Conservation (phyloP, 2,113 vertebrate species). For the Sprattus sprattus region DNA sequence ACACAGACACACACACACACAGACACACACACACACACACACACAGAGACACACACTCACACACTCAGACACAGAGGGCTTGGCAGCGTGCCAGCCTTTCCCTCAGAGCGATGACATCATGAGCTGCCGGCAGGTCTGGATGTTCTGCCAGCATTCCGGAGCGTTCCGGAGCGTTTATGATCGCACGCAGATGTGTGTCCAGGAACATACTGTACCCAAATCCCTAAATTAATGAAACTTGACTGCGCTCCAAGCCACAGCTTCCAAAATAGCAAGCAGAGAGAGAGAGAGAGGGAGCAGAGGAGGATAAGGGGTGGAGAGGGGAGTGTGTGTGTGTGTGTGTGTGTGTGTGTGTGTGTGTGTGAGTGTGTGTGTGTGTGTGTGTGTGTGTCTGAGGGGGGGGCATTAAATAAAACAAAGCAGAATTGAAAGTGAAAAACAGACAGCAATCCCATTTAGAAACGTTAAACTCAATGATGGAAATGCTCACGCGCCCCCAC, state of each 20-base stretch:
- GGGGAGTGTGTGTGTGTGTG: neutral
- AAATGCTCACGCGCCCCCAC: neutral
- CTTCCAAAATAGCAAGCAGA: slow-evolving; percentile 71
- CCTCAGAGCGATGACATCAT: slow-evolving; percentile 97
- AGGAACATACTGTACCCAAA: slow-evolving; percentile 99
- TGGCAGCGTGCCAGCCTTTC: slow-evolving; percentile 83
- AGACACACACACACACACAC: neutral
- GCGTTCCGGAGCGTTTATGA: slow-evolving; percentile 99
- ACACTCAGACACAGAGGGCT: neutral
- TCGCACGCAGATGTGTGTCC: slow-evolving; percentile 99
- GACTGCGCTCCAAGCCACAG: slow-evolving; percentile 91
- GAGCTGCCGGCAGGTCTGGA: slow-evolving; percentile 97
- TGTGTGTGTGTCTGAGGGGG: slow-evolving; percentile 20
- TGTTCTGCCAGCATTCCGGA: slow-evolving; percentile 99
- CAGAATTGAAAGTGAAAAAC: slow-evolving; percentile 67
- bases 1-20: neutral
- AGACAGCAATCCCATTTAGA: slow-evolving; percentile 77
- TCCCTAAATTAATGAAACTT: slow-evolving; percentile 98
- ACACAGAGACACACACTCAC: slow-evolving; percentile 23
- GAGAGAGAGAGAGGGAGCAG: slow-evolving; percentile 14
- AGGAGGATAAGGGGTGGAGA: slow-evolving; percentile 54
- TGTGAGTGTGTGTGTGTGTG: neutral
- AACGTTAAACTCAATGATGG: slow-evolving; percentile 1
- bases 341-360: neutral
- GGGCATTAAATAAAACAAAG: slow-evolving; percentile 69